Conservation (phyloP, 2,888 invertebrate genomes). For the Drosophila atripex region DNA sequence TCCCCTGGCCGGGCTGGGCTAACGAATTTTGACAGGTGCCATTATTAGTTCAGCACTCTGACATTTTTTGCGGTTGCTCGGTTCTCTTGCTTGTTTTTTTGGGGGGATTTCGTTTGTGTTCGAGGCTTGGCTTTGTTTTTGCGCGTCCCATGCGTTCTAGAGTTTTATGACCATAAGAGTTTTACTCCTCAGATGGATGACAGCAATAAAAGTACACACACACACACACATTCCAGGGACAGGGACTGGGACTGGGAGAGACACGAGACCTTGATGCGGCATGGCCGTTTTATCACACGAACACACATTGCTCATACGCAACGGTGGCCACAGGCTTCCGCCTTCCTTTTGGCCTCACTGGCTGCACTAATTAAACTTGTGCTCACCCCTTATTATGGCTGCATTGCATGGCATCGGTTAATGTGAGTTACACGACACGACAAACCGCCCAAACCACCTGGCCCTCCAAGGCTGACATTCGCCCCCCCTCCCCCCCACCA, state of each 20-base stretch:
- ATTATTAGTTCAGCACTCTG: constrained; percentile 82
- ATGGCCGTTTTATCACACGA: constrained; percentile 74
- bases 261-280: constrained; percentile 61
- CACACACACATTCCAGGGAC: constrained; percentile 14
- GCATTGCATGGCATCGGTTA: constrained; percentile 79
- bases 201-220: constrained; percentile 68
- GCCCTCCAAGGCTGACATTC: not conserved
- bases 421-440: constrained; percentile 71
- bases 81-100: constrained; percentile 33
- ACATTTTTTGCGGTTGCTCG: constrained; percentile 59
- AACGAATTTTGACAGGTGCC: constrained; percentile 82
- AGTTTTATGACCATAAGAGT: constrained; percentile 77
- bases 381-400: constrained; percentile 75
- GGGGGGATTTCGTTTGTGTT: constrained; percentile 40
- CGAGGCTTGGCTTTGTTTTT: constrained; percentile 58
- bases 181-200: constrained; percentile 76
- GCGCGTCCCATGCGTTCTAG: constrained; percentile 60
- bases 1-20: constrained; percentile 35
- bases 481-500: not conserved
- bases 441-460: constrained; percentile 7
- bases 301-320: constrained; percentile 77
- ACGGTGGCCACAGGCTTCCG: constrained; percentile 66
- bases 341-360: constrained; percentile 60
- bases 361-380: constrained; percentile 76
- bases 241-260: not conserved